These are phyloP conservation scores for Coracopsis vasa DNA, from an alignment of 2,113 vertebrate species.

Conservation along the genomic window DNA sequence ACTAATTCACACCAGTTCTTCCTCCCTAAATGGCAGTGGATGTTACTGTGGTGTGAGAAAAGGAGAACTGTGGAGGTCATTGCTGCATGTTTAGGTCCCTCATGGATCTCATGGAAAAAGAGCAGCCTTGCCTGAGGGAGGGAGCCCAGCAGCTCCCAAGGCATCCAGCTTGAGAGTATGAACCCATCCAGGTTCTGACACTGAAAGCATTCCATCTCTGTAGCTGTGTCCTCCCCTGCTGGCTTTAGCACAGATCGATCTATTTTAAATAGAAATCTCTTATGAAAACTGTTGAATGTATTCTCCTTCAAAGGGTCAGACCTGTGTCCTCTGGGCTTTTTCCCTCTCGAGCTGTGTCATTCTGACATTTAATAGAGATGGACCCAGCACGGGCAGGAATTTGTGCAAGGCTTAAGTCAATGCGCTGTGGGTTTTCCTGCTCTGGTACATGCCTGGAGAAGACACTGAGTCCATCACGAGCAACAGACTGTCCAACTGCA, in stretches of 20 bases:
- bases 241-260: neutral
- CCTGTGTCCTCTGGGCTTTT: neutral
- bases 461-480: neutral
- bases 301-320: neutral
- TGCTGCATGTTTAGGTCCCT: neutral
- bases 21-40: neutral
- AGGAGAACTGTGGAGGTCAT: neutral
- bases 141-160: neutral
- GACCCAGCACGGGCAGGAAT: neutral
- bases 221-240: neutral
- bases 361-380: neutral
- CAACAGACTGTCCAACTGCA: neutral
- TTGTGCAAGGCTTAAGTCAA: neutral
- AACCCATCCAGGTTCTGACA: neutral
- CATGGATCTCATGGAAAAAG: neutral
- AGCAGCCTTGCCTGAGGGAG: neutral
- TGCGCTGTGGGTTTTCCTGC: neutral
- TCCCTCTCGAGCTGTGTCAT: neutral
- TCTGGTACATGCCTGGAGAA: neutral
- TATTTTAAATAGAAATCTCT: neutral
- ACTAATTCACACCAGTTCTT: neutral
- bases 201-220: neutral
- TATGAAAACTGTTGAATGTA: neutral
- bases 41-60: neutral
- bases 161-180: neutral